Conservation (phyloP, 2,797 vertebrate genomes). For the Thunnus albacares region DNA sequence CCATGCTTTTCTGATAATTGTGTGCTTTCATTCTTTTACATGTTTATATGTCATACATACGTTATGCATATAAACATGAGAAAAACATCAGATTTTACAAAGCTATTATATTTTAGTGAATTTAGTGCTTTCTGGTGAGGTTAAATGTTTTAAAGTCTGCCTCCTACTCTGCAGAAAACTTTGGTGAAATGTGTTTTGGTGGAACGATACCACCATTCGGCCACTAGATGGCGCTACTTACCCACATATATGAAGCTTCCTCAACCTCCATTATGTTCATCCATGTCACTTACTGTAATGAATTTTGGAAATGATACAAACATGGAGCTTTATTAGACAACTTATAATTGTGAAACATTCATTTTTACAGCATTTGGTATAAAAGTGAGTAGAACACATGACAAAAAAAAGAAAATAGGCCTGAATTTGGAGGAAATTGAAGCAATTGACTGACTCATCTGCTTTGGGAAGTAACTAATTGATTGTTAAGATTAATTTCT, state of each 20-base stretch:
- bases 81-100: too few species aligned
- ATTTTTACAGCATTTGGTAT: not conserved
- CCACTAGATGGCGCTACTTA: constrained; percentile 73
- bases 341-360: not conserved
- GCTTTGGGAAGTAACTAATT: not conserved
- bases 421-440: not conserved
- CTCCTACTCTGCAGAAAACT: not conserved
- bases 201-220: not conserved
- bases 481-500: too few species aligned
- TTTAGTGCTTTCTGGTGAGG: too few species aligned
- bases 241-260: constrained; percentile 5
- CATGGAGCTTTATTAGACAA: not conserved
- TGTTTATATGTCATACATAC: too few species aligned
- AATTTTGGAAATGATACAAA: not conserved
- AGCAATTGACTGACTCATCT: too few species aligned
- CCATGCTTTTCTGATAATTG: not conserved
- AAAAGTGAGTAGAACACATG: not conserved
- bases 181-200: not conserved
- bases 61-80: too few species aligned
- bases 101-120: too few species aligned
- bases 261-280: not conserved
- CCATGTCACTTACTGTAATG: not conserved
- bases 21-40: not conserved
- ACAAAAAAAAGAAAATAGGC: not conserved
- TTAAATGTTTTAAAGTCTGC: not conserved